phyloP scores from a whole-genome alignment of 2,888 invertebrate genomes.

The Exocentrus adspersus region DNA sequence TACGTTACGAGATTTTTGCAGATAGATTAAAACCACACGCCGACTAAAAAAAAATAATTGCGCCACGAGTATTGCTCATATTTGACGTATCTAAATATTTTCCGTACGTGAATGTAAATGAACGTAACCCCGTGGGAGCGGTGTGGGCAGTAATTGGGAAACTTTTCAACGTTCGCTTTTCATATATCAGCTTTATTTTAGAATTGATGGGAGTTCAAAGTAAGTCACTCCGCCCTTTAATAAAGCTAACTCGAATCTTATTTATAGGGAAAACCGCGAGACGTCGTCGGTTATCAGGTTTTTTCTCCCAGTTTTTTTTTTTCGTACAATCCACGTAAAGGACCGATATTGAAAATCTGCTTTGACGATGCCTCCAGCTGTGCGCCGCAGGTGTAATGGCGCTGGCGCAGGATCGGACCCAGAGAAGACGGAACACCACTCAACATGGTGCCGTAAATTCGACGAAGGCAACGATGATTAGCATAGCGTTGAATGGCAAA shows the following conservation, averaged over 20 bases:
- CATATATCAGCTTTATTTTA: constrained; percentile 1
- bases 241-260: constrained; percentile 11
- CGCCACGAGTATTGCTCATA: no score
- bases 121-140: no score
- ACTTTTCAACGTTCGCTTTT: not conserved
- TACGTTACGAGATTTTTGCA: no score
- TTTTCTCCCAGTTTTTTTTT: constrained; percentile 27
- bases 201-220: not conserved
- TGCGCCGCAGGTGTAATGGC: constrained; percentile 57
- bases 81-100: no score
- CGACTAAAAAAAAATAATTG: no score
- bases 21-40: no score
- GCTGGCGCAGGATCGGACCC: constrained; percentile 14
- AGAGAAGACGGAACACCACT: no score
- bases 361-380: constrained; percentile 56
- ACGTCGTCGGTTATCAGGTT: constrained; percentile 25
- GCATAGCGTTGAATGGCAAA: no score
- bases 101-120: no score
- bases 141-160: not conserved
- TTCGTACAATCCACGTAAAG: constrained; percentile 39
- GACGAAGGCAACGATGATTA: no score
- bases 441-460: no score
- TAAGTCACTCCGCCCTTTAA: constrained; percentile 8
- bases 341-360: constrained; percentile 54
- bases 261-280: constrained; percentile 18